Evolutionary conservation across 2,113 vertebrate genomes (phyloP).

Genomic region (Nerophis lumbriciformis): DNA sequence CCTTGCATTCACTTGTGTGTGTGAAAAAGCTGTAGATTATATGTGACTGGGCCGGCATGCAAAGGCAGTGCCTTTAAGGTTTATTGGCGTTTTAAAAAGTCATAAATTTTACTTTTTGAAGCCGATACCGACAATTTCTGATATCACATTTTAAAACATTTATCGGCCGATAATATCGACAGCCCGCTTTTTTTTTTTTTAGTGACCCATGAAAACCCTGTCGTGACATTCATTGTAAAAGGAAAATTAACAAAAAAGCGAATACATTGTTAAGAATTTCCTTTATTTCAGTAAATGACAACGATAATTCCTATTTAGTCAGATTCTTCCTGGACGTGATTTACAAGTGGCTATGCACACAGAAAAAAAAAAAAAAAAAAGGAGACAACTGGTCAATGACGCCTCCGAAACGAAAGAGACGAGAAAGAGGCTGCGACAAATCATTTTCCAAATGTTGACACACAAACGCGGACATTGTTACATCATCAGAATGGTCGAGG

Average conservation of each 20-base stretch:
- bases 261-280: constrained; percentile 53
- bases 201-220: not conserved
- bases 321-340: constrained; percentile 51
- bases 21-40: too few relatives aligned
- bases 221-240: constrained; percentile 11
- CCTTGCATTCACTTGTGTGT: too few relatives aligned
- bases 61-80: too few relatives aligned
- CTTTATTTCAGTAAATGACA: constrained; percentile 73
- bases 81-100: too few relatives aligned
- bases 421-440: constrained; percentile 14
- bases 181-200: too few relatives aligned
- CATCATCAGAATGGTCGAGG: constrained; percentile 5
- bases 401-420: constrained; percentile 31
- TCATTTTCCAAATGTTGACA: constrained; percentile 9
- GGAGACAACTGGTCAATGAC: constrained; percentile 17
- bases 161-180: too few relatives aligned
- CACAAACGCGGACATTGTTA: constrained; percentile 18
- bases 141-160: too few relatives aligned
- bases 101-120: too few relatives aligned
- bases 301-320: constrained; percentile 53
- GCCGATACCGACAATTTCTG: too few relatives aligned
- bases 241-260: constrained; percentile 32
- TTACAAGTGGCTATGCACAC: constrained; percentile 68
- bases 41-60: too few relatives aligned
- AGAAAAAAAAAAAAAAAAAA: constrained; percentile 30